phyloP scores from a whole-genome alignment of 1,140 invertebrate species.

The Melipona quadrifasciata region DNA sequence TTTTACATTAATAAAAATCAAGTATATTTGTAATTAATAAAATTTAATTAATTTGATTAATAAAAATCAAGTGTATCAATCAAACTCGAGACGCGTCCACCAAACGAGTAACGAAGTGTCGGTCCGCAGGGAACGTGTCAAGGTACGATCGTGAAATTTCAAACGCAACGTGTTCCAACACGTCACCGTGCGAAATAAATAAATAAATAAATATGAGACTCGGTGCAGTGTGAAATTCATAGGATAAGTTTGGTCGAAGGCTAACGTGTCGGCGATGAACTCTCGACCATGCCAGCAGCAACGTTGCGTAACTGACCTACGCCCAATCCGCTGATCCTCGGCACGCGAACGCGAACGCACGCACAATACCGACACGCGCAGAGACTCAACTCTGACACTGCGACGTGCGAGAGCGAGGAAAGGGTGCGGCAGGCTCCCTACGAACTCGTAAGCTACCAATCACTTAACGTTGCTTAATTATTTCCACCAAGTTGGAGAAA shows the following conservation, averaged over 20 bases:
- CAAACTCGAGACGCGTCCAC: too few relatives aligned
- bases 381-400: neutral
- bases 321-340: constrained; percentile 45
- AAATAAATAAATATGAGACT: neutral
- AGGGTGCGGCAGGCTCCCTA: neutral
- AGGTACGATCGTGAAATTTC: too few relatives aligned
- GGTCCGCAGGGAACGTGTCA: too few relatives aligned
- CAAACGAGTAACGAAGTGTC: too few relatives aligned
- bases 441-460: neutral
- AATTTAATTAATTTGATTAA: too few relatives aligned
- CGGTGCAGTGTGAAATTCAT: neutral
- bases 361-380: constrained; percentile 14
- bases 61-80: too few relatives aligned
- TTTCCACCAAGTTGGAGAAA: neutral
- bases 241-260: neutral
- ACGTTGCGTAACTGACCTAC: constrained; percentile 64
- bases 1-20: too few relatives aligned
- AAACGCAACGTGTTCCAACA: neutral
- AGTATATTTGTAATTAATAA: too few relatives aligned
- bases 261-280: neutral
- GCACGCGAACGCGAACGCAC: constrained; percentile 40
- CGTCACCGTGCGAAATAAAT: neutral
- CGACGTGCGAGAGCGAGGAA: neutral
- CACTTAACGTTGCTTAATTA: neutral
- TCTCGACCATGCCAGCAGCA: constrained; percentile 7